Percentiles rank a stretch among this genome's conserved stretches.
phyloP scores from a whole-genome alignment of 1,140 invertebrate species.

The Mycetomoellerius zeteki region DNA sequence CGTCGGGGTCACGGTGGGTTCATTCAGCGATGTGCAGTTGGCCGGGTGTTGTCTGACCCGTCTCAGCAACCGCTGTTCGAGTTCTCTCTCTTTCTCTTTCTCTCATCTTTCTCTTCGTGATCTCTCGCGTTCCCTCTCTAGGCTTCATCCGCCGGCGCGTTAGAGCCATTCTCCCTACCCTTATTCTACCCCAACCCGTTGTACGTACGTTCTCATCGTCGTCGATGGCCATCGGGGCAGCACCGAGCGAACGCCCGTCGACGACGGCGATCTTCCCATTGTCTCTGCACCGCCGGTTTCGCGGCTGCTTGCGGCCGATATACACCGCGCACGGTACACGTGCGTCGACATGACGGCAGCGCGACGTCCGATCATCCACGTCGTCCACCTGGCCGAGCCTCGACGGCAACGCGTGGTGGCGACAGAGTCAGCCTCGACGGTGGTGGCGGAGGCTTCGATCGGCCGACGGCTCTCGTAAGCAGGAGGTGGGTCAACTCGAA shows the following conservation, averaged over 20 bases:
- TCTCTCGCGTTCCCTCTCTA: background rate
- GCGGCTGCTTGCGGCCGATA: background rate
- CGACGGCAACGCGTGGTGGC: constrained; percentile 21
- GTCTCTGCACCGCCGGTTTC: background rate
- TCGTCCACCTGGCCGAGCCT: constrained; percentile 32
- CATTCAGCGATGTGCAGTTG: constrained; percentile 79
- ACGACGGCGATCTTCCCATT: constrained; percentile 22
- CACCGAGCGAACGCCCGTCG: constrained; percentile 25
- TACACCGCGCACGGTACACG: constrained; percentile 15
- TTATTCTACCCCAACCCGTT: background rate
- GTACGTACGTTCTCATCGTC: constrained; percentile 24
- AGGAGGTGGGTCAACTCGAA: constrained; percentile 57
- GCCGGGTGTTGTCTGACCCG: constrained; percentile 59
- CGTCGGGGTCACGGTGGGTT: constrained; percentile 79
- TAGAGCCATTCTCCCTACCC: constrained; percentile 18
- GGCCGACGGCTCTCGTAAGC: constrained; percentile 11
- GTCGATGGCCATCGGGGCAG: background rate
- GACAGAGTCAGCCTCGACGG: constrained; percentile 23
- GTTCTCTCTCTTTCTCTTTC: constrained; percentile 26
- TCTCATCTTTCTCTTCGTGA: constrained; percentile 8
- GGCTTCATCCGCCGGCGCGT: background rate
- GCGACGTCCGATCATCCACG: constrained; percentile 8
- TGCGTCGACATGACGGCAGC: constrained; percentile 48
- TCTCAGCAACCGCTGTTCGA: background rate
- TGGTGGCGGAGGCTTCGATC: constrained; percentile 39